A percentile compares a stretch with the other conserved stretches of the same genome.
phyloP scores from a whole-genome alignment of 2,797 vertebrate genomes.

The Cottoperca gobio region DNA sequence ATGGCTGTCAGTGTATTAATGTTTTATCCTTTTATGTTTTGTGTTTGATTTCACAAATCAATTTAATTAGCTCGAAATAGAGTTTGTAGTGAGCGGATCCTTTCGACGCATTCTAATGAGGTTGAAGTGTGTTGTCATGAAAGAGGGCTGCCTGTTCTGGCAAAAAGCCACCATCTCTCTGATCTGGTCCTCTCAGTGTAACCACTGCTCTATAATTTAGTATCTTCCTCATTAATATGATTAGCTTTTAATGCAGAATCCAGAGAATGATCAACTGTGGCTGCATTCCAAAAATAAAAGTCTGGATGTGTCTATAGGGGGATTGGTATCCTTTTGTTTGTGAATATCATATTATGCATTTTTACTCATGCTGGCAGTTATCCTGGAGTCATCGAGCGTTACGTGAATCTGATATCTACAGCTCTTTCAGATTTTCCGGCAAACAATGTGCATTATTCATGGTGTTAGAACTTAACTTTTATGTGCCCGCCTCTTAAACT shows the following conservation, averaged over 20 bases:
- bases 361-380: constrained; percentile 45
- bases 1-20: constrained; percentile 31
- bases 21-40: constrained; percentile 48
- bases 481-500: constrained; percentile 66
- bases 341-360: constrained; percentile 42
- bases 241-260: constrained; percentile 52
- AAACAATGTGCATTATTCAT: constrained; percentile 83
- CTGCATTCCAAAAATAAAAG: constrained; percentile 16
- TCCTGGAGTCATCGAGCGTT: constrained; percentile 60
- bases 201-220: constrained; percentile 61
- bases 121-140: constrained; percentile 55
- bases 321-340: constrained; percentile 47
- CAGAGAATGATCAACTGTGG: constrained; percentile 55
- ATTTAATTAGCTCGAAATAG: constrained; percentile 58
- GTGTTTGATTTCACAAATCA: constrained; percentile 61
- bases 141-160: constrained; percentile 48
- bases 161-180: constrained; percentile 50
- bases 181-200: constrained; percentile 53
- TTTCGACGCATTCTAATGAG: constrained; percentile 61
- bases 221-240: constrained; percentile 53
- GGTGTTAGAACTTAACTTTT: constrained; percentile 66
- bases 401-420: constrained; percentile 58
- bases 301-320: constrained; percentile 9
- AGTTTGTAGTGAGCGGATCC: constrained; percentile 50
- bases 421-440: constrained; percentile 44